Evolutionary conservation across 1,140 invertebrate genomes (phyloP), one percentile per base, ranked within the genome.

Genomic region (Saccostrea cuccullata): DNA sequence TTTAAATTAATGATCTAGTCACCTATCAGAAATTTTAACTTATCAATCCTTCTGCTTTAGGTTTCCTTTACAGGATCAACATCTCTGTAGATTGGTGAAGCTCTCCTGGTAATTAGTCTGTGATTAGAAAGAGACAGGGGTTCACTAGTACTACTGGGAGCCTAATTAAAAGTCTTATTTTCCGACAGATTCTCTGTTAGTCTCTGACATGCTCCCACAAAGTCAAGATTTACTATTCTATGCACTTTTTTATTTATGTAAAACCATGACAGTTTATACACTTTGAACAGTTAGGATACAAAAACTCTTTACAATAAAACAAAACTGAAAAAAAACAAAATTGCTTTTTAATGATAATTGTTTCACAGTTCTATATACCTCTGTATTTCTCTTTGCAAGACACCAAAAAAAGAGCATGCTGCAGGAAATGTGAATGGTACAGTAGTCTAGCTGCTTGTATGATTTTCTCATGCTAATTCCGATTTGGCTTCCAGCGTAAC

Each of bases 1-100:
- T 36, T 77, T 77, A 77, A 30, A 77, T 77, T 77, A 77, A 77
- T 77, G 23, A 77, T 77, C 26, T 30, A 77, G 30, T 77, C 70
- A 77, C 26, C 70, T 36, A 40, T 77, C 70, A 77, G 23, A 77
- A 77, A 77, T 77, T 77, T 77, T 77, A 77, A 77, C 70, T 77
- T 77, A 77, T 77, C 70, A 77, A 36, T 64, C 58, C 70, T 77
- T 77, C 70, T 47, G 47, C 6, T 47, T 47, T 47, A 47, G 47
- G 47, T 47, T 47, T 6, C 70, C 70, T 77, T 77, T 36, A 36
- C 30, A 77, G 26, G 30, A 77, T 77, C 70, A 77, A 36, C 23
- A 26, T 77, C 67, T 30, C n/a, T 77, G 30, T 77, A 30, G 70
- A 77, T 40, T 77, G 70, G 13, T 30, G 26, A 5, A 23, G 13